A percentile compares a stretch with the other conserved stretches of the same genome.
These are phyloP conservation scores for Apamea epomidion DNA, from an alignment of 2,888 invertebrate genomes.

Conservation along the genomic window DNA sequence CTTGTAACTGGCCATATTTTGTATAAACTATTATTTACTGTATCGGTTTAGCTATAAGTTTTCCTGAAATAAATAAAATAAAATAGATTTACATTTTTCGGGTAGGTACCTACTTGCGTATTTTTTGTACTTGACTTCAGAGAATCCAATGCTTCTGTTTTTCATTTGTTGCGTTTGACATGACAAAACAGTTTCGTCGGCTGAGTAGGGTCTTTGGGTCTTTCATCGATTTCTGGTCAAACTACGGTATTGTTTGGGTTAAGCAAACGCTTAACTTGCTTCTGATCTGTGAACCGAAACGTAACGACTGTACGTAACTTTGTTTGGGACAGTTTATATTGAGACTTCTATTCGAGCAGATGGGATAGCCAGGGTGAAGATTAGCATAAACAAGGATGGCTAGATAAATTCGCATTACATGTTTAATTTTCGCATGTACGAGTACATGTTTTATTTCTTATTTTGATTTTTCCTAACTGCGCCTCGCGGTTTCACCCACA, in stretches of 20 bases:
- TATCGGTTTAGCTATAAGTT: too few relatives aligned
- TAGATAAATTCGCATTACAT: slow-evolving; percentile 19
- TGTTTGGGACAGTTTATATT: slow-evolving; percentile 53
- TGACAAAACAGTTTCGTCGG: slow-evolving; percentile 24
- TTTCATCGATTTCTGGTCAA: slow-evolving; percentile 38
- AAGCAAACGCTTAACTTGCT: slow-evolving; percentile 28
- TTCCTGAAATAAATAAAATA: too few relatives aligned
- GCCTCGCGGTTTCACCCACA: too few relatives aligned
- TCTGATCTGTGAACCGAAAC: slow-evolving; percentile 50
- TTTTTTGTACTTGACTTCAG: not conserved
- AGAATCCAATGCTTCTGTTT: slow-evolving; percentile 17
- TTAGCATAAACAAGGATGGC: slow-evolving; percentile 28
- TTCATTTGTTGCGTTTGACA: slow-evolving; percentile 33
- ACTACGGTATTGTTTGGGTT: slow-evolving; percentile 42
- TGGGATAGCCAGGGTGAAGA: slow-evolving; percentile 22
- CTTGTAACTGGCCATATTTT: too few relatives aligned
- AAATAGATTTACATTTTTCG: not conserved
- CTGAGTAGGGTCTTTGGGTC: slow-evolving; percentile 31
- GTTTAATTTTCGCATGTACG: too few relatives aligned
- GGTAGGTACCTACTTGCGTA: not conserved
- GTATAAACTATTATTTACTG: too few relatives aligned
- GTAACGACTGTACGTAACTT: slow-evolving; percentile 47
- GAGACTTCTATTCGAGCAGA: slow-evolving; percentile 31
- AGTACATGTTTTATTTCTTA: too few relatives aligned
- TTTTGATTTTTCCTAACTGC: too few relatives aligned